Evolutionary conservation across 2,888 invertebrate genomes (phyloP).

Genomic region (Ormyrus nitidulus): DNA sequence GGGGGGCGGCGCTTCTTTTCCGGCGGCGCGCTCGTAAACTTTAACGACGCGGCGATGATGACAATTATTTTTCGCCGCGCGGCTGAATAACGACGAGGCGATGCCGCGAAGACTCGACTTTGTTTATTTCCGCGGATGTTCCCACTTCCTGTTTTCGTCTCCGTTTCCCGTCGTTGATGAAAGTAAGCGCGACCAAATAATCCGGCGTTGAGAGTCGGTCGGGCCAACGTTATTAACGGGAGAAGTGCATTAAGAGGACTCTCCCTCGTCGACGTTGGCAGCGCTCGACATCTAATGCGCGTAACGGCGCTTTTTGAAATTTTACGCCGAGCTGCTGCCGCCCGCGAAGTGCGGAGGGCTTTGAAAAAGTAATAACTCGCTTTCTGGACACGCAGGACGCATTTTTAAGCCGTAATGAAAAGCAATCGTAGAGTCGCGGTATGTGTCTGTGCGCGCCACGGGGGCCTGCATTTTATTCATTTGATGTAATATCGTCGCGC

Average conservation of each 20-base stretch:
- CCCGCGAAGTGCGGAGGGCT: neutral
- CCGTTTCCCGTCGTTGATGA: slow-evolving; percentile 25
- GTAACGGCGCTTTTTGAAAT: neutral
- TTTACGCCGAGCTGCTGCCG: too few species aligned
- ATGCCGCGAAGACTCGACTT: neutral
- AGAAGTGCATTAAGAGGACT: slow-evolving; percentile 17
- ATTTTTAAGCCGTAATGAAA: slow-evolving; percentile 38
- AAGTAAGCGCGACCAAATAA: neutral
- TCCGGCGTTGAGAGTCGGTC: neutral
- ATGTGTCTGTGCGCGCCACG: neutral
- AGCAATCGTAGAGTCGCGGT: slow-evolving; percentile 34
- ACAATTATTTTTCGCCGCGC: slow-evolving; percentile 44
- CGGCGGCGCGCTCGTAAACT: slow-evolving; percentile 24
- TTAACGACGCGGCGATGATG: slow-evolving; percentile 22
- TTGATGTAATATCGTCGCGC: slow-evolving; percentile 5
- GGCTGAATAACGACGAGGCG: slow-evolving; percentile 44
- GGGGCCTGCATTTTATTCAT: slow-evolving; percentile 7
- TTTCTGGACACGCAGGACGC: neutral
- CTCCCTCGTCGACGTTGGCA: neutral
- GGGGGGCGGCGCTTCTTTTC: neutral
- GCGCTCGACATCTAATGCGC: neutral
- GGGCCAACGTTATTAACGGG: slow-evolving; percentile 13
- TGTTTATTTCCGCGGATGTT: neutral
- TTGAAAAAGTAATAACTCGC: slow-evolving; percentile 38
- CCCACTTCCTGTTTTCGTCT: neutral